These are phyloP conservation scores for Orthosia gothica DNA, from an alignment of 2,888 invertebrate genomes.

Conservation along the genomic window DNA sequence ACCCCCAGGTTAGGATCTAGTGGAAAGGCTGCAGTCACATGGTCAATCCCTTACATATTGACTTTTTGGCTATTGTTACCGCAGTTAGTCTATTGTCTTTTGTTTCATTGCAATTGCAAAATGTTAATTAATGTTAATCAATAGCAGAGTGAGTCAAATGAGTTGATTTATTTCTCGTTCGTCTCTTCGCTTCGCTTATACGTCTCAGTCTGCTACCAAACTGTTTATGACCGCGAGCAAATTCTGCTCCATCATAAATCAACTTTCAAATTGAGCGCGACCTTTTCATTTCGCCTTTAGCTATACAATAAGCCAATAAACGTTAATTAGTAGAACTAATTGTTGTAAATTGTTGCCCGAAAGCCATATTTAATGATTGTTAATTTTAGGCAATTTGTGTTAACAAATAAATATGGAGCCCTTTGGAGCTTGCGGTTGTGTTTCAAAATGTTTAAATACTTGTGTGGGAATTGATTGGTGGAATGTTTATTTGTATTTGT, in stretches of 20 bases:
- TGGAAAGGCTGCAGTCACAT: no score
- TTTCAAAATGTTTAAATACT: neutral
- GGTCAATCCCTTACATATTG: no score
- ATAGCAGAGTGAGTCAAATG: no score
- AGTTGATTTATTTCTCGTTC: neutral
- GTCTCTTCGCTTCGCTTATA: neutral
- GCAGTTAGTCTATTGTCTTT: no score
- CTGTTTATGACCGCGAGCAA: constrained; percentile 28
- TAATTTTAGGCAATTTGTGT: constrained; percentile 44
- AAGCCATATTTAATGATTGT: constrained; percentile 49
- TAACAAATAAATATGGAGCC: constrained; percentile 48
- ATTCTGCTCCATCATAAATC: constrained; percentile 35
- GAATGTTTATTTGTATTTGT: neutral
- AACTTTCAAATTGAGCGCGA: constrained; percentile 37
- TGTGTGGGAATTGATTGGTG: neutral
- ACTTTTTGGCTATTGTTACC: no score
- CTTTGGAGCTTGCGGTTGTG: constrained; percentile 13
- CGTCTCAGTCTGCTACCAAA: neutral
- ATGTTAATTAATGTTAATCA: no score
- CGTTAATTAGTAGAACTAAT: constrained; percentile 52
- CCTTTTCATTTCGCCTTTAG: constrained; percentile 35
- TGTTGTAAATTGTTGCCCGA: constrained; percentile 51
- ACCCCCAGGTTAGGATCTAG: no score
- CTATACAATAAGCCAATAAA: constrained; percentile 45
- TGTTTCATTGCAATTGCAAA: no score